Evolutionary conservation across 2,888 invertebrate species (phyloP), one percentile per base, ranked within the genome.

Genomic region (Polyommatus icarus): DNA sequence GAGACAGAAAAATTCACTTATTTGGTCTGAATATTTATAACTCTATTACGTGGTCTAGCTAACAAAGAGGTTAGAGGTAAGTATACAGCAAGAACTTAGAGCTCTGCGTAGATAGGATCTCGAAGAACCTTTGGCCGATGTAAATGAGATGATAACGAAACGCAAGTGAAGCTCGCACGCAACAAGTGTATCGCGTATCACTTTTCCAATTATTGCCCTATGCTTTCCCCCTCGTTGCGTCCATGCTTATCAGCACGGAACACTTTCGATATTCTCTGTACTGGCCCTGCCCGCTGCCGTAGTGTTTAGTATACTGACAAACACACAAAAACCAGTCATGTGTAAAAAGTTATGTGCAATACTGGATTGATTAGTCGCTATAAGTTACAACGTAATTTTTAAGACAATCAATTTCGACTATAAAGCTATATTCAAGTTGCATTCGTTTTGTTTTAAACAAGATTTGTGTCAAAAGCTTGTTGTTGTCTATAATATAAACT

Each of bases 161-260:
- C 79, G 76, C 76, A 36, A 61, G 78, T 77, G 59, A 76, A 79
- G 78, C 78, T 67, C 77, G 76, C 78, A 77, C 78, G 76, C 76
- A 54, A 29, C 54, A 77, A 79, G 79, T 78, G 80, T 79, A 75
- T 80, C 77, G 79, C 76, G 78, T 80, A 80, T 80, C 78, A 81
- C 81, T 83, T 82, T 83, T 82, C 77, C 81, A 79, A 80, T 79
- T 78, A 81, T 59, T 82, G 85, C 87, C 87, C 88, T 87, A 87
- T 85, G 86, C 86, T 86, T 88, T 88, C 88, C 84, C 83, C 83
- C 81, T 81, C 82, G 82, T 80, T 83, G 82, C 82, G 81, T 82
- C 72, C 50, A 75, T 75, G 84, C 76, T 85, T 86, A 88, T 86
- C 84, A 86, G 88, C 81, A 85, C 87, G 88, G 87, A 89, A 88